Base-by-base conservation (phyloP, 1,140 invertebrate species). In the Fopius arisanus region DNA sequence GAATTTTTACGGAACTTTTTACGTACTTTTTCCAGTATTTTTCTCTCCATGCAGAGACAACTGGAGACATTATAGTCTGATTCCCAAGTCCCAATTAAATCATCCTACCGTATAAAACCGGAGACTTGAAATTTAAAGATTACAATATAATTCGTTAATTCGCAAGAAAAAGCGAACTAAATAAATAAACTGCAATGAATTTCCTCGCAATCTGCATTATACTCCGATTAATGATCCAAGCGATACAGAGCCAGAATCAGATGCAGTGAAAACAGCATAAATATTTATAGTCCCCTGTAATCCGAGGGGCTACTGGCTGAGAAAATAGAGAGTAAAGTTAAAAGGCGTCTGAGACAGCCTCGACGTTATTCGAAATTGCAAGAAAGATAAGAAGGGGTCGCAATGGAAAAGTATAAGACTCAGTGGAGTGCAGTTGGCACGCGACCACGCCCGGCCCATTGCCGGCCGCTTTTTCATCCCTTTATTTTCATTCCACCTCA, bases 371-470 rank as follows among this genome's bases (percentile, higher is more conserved):
- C 59, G 70, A 59, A 72, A 72, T 59, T 65, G 19, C 41, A 28
- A 23, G 70, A 40, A 41, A n/a, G 70, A 59, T 72, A 59, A 72
- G 62, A 65, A n/a, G 70, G 37, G 62, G 41, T 59, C n/a, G 70
- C 51, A 16, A 59, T 28, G 21, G 54, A 14, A 59, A 26, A 59
- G 21, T 59, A 48, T 48, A 28, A 59, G 54, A 28, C 54, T 26
- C 19, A 40, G 33, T 72, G 40, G 70, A 72, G 70, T 72, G 70
- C 70, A 65, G 70, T 72, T 72, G 70, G 70, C 70, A 72, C 59
- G 59, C 70, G 62, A 72, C 70, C 70, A 72, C 70, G 70, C 70
- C 70, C 70, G 70, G 37, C 33, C 54, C 70, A 72, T 72, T 72
- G 59, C 70, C 16, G 37, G 31, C 65, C 31, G 43, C 43, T 66